Evolutionary conservation across 2,797 vertebrate genomes (phyloP).

Genomic region (Champsocephalus esox): DNA sequence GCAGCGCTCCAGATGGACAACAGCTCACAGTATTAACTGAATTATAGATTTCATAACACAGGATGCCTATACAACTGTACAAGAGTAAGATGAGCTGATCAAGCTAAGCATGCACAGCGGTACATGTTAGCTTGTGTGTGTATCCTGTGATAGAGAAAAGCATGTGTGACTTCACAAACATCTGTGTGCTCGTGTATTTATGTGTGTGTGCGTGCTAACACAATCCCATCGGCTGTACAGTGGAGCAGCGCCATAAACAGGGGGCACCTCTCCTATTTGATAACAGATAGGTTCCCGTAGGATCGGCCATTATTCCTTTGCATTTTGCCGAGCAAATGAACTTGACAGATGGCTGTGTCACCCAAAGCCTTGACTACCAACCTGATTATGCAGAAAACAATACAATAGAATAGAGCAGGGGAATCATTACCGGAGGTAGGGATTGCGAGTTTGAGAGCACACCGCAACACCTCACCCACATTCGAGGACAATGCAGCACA

Average conservation of each 20-base stretch:
- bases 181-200: slow-evolving; percentile 35
- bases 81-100: slow-evolving; percentile 74
- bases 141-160: slow-evolving; percentile 2
- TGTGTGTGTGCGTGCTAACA: slow-evolving; percentile 35
- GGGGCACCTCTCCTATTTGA: slow-evolving; percentile 87
- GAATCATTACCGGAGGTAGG: slow-evolving; percentile 97
- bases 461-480: slow-evolving; percentile 79
- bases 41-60: slow-evolving; percentile 89
- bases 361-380: slow-evolving; percentile 99
- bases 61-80: slow-evolving; percentile 83
- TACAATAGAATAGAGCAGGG: slow-evolving; percentile 96
- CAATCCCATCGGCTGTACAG: slow-evolving; percentile 60
- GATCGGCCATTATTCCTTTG: slow-evolving; percentile 95
- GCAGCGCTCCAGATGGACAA: slow-evolving; percentile 64
- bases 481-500: slow-evolving; percentile 92
- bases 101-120: slow-evolving; percentile 69
- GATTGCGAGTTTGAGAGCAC: slow-evolving; percentile 67
- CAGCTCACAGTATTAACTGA: slow-evolving; percentile 89
- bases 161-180: slow-evolving; percentile 23
- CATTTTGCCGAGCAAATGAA: slow-evolving; percentile 99
- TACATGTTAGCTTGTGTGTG: slow-evolving; percentile 42
- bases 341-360: slow-evolving; percentile 99
- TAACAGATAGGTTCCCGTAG: slow-evolving; percentile 95
- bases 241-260: slow-evolving; percentile 75
- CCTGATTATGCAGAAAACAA: slow-evolving; percentile 99